phyloP scores from a whole-genome alignment of 1,140 invertebrate species.

The Neotoxoptera formosana region DNA sequence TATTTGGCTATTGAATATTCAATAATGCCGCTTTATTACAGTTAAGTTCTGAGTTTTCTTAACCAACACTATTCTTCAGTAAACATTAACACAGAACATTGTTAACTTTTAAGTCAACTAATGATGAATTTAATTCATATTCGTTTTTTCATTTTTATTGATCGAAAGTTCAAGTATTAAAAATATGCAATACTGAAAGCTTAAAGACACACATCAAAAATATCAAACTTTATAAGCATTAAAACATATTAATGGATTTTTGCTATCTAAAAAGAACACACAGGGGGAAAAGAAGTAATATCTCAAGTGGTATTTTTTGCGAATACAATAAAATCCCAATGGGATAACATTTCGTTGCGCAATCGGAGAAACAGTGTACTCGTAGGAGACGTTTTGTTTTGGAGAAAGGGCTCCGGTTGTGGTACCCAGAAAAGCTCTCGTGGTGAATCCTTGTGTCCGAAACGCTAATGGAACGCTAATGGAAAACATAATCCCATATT shows the following conservation, averaged over 20 bases:
- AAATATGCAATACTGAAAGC: not conserved
- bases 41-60: not conserved
- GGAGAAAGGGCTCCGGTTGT: slow-evolving; percentile 33
- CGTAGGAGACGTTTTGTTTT: slow-evolving; percentile 56
- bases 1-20: slow-evolving; percentile 20
- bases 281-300: slow-evolving; percentile 33
- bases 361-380: slow-evolving; percentile 39
- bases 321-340: slow-evolving; percentile 50
- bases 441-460: slow-evolving; percentile 53
- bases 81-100: slow-evolving; percentile 10
- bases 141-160: not conserved
- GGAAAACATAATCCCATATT: slow-evolving; percentile 58
- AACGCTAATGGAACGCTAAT: slow-evolving; percentile 58
- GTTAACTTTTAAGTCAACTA: slow-evolving; percentile 11
- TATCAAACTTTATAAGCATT: slow-evolving; percentile 38
- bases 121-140: not conserved
- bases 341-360: slow-evolving; percentile 48
- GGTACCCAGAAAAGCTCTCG: slow-evolving; percentile 53
- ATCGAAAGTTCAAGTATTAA: not conserved
- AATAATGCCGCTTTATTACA: not conserved
- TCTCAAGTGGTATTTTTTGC: slow-evolving; percentile 48
- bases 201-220: not conserved
- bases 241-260: slow-evolving; percentile 24
- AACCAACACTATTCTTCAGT: not conserved
- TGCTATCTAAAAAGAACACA: slow-evolving; percentile 35